Base-by-base conservation (phyloP, 1,140 invertebrate species). In the Danaus melanippus region DNA sequence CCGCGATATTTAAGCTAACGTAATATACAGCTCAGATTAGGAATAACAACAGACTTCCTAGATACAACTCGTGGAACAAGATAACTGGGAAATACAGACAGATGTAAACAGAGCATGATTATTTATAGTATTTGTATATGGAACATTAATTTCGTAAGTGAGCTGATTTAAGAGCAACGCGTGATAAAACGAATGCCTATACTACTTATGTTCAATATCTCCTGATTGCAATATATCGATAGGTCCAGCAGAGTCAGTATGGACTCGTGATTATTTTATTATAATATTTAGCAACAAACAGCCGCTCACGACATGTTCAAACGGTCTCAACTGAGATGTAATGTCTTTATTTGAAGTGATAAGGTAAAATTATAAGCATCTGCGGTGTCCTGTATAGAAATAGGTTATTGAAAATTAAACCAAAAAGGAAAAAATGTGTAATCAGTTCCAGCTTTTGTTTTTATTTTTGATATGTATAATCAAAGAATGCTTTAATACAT, bases 231-330 rank as follows among this genome's bases (percentile, higher is more conserved):
- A 71, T 78, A 78, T 77, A 76, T 76, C 52, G 55, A 32, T 60
- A 51, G 55, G 57, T 55, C 61, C 56, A 78, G 74, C 74, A 56
- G 62, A 54, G 50, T 68, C 66, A 66, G 62, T 71, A 70, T 74
- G 64, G 69, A 80, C 71, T 79, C 69, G 66, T 66, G 60, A 57
- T 53, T 71, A 64, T 76, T 78, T 79, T 76, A 79, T 73, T 54
- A 65, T 66, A 70, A 66, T 53, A 63, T 66, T 76, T 76, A 74
- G 76, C 67, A 55, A 46, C 40, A 48, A 73, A 67, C 64, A 66
- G 61, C 69, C 58, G 64, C 58, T 64, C 51, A 63, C 66, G 65
- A 68, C 71, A 67, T 50, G 62, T 58, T 32, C 56, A 56, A 53
- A 64, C 56, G 65, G 58, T 58, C 12, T 60, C 64, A 64, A 15